These are phyloP conservation scores for Odocoileus hemionus DNA, from an alignment of 2,113 vertebrate species.

Conservation along the genomic window DNA sequence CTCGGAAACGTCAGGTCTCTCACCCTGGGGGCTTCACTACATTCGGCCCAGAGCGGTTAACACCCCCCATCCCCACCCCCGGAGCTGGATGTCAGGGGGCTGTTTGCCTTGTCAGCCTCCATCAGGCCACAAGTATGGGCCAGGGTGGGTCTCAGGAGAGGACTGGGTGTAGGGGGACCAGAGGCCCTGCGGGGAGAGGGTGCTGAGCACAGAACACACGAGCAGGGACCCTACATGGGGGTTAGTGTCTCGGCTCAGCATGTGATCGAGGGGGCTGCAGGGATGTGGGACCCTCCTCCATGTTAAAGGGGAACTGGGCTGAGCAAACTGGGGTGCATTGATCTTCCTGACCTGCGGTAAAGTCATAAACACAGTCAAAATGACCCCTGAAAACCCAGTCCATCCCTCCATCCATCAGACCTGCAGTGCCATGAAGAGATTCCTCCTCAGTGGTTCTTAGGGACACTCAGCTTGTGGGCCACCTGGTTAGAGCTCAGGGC, in stretches of 20 bases:
- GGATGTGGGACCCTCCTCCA: background rate
- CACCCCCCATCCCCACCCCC: background rate
- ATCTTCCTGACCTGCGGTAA: background rate
- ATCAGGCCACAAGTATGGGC: background rate
- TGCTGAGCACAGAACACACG: background rate
- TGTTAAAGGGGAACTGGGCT: background rate
- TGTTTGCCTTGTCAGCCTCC: background rate
- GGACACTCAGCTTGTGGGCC: background rate
- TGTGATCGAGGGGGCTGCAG: background rate
- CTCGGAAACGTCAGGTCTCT: rapidly evolving
- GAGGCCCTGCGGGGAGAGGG: background rate
- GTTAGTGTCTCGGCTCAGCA: background rate
- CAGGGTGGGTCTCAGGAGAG: background rate
- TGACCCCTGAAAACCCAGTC: background rate
- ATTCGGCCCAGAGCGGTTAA: background rate
- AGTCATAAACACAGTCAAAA: too few relatives aligned
- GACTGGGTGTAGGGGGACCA: too few relatives aligned
- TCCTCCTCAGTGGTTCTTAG: background rate
- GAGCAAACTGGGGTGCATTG: background rate
- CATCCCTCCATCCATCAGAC: background rate
- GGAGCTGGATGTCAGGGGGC: background rate
- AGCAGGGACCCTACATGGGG: background rate
- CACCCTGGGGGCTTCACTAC: rapidly evolving
- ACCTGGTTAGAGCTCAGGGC: background rate
- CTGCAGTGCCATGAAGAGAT: background rate